These are phyloP conservation scores for Drosophila takahashii DNA, from an alignment of 1,140 invertebrate genomes.

Conservation along the genomic window DNA sequence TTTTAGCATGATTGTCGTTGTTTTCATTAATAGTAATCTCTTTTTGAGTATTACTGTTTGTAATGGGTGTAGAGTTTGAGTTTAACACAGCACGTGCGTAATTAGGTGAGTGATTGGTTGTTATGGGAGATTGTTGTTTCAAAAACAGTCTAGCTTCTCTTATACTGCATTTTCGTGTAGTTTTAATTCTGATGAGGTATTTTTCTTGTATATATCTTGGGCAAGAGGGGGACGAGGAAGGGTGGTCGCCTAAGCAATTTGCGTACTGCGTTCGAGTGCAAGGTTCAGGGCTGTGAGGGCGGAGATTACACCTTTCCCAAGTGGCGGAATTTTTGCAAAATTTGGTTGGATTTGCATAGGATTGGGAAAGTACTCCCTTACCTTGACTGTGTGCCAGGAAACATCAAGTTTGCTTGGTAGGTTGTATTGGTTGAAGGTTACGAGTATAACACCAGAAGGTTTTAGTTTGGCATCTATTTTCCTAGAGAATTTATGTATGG, in stretches of 20 bases:
- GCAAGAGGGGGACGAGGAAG: not conserved
- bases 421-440: constrained; percentile 5
- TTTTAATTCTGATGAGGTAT: not conserved
- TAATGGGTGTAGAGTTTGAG: too few species aligned
- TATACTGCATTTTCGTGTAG: not conserved
- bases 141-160: not conserved
- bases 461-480: not conserved
- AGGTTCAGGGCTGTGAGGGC: not conserved
- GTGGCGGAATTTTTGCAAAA: not conserved
- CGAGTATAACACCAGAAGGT: not conserved
- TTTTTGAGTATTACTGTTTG: too few species aligned
- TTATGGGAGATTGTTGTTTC: not conserved
- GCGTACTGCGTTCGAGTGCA: too few species aligned
- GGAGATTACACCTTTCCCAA: not conserved
- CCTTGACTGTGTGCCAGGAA: not conserved
- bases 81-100: too few species aligned
- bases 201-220: not conserved
- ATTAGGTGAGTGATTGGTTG: not conserved
- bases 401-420: constrained; percentile 1
- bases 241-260: not conserved
- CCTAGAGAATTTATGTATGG: constrained; percentile 24
- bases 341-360: constrained; percentile 15
- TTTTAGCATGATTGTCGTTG: too few species aligned
- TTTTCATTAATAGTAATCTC: too few species aligned
- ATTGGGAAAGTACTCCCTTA: constrained; percentile 6